Evolutionary conservation across 2,113 vertebrate species (phyloP).

Genomic region (Chloropsis hardwickii): DNA sequence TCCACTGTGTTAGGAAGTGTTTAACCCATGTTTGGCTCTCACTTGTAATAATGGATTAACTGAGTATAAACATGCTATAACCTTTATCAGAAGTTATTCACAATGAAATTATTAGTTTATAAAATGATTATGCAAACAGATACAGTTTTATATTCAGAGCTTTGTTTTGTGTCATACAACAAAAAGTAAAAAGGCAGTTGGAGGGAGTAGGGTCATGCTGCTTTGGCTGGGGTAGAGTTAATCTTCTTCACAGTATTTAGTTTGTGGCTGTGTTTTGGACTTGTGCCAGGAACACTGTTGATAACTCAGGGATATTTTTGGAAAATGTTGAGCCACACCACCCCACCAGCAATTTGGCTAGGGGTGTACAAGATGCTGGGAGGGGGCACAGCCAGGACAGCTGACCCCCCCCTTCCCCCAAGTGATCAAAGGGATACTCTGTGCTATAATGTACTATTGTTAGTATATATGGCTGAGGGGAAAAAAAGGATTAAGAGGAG

Average conservation of each 20-base stretch:
- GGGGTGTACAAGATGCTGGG: rapidly evolving
- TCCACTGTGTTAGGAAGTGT: neutral
- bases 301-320: neutral
- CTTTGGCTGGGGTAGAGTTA: neutral
- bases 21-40: neutral
- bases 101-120: neutral
- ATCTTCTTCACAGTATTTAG: neutral
- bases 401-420: neutral
- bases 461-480: neutral
- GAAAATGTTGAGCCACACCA: neutral
- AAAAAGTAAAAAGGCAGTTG: neutral
- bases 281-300: neutral
- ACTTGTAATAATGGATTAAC: neutral
- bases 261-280: neutral
- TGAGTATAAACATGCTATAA: neutral
- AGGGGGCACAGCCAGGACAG: neutral
- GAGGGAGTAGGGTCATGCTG: neutral
- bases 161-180: neutral
- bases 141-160: neutral
- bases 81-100: neutral
- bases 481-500: neutral
- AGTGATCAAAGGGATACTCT: neutral
- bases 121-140: neutral
- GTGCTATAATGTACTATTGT: rapidly evolving
- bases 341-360: rapidly evolving